Evolutionary conservation across 2,888 invertebrate species (phyloP).

Genomic region (Ashinkailepas kermadecensis): DNA sequence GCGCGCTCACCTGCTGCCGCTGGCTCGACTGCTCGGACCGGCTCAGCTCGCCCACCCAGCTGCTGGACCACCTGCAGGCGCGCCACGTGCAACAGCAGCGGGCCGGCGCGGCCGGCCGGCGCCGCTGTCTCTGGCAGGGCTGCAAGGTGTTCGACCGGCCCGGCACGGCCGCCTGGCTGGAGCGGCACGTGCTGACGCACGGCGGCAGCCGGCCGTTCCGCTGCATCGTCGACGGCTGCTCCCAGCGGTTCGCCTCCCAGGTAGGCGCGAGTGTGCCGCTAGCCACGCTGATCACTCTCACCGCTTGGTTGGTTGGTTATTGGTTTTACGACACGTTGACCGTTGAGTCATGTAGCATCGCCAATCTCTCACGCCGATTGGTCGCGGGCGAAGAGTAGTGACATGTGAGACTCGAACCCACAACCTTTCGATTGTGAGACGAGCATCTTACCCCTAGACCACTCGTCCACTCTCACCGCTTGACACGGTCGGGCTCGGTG

Average conservation of each 20-base stretch:
- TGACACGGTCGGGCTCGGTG: conserved; percentile 87
- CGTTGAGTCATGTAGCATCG: too few relatives aligned
- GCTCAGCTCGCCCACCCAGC: conserved; percentile 23
- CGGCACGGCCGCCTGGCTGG: conserved; percentile 86
- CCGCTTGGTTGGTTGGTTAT: conserved; percentile 42
- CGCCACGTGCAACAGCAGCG: not conserved
- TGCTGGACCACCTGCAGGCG: conserved; percentile 28
- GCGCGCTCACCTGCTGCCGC: conserved; percentile 18
- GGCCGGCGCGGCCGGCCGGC: not conserved
- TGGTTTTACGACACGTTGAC: too few relatives aligned
- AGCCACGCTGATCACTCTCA: too few relatives aligned
- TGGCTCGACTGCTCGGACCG: conserved; percentile 25
- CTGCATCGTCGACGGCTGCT: conserved; percentile 92
- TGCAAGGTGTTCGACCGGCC: conserved; percentile 90
- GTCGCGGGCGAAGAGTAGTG: too few relatives aligned
- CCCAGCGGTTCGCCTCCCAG: conserved; percentile 48
- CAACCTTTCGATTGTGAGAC: too few relatives aligned
- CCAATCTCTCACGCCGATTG: too few relatives aligned
- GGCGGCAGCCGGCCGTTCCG: conserved; percentile 89
- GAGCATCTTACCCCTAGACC: too few relatives aligned
- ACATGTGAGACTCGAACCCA: too few relatives aligned
- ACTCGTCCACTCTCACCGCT: too few relatives aligned
- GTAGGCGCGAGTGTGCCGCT: conserved; percentile 30
- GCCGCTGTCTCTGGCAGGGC: conserved; percentile 80
- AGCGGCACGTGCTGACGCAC: conserved; percentile 83